phyloP scores from a whole-genome alignment of 2,113 vertebrate species.

The Bos taurus region ARS-UCD2.0 NC_037347.1:54117501-54118000 shows the following conservation, averaged over 20 bases:
- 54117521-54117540: neutral
- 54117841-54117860: neutral
- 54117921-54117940: neutral
- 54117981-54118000: neutral
- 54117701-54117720: neutral
- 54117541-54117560: neutral
- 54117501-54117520: neutral
- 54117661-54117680: neutral
- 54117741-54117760: neutral
- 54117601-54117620: neutral
- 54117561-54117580: neutral
- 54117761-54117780: neutral
- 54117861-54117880: neutral
- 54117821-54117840: neutral
- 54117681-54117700: neutral
- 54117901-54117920: neutral
- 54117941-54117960: neutral
- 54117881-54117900: accelerated
- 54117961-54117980: neutral
- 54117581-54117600: neutral
- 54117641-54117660: neutral
- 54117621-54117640: neutral
- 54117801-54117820: neutral
- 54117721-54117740: neutral
- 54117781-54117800: neutral